These are phyloP conservation scores for Copidosoma aretas DNA, from an alignment of 2,888 invertebrate species.

Conservation along the genomic window DNA sequence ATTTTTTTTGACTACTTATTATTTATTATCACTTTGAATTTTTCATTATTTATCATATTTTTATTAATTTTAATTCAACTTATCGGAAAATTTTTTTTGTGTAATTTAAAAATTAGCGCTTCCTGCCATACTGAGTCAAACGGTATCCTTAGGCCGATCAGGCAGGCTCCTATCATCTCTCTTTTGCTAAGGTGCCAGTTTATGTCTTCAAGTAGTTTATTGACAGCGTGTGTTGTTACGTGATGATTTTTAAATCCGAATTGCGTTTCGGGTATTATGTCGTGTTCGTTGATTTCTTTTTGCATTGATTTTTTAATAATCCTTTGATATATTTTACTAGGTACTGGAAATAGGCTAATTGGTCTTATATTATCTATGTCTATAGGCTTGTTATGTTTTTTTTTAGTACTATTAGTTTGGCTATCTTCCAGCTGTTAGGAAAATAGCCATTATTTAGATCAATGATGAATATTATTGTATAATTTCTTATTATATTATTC, in stretches of 20 bases:
- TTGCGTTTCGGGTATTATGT: too few relatives aligned
- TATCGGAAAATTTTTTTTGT: slow-evolving; percentile 27
- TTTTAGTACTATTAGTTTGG: slow-evolving; percentile 41
- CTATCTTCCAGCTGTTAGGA: slow-evolving; percentile 44
- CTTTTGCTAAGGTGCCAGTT: too few relatives aligned
- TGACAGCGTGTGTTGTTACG: too few relatives aligned
- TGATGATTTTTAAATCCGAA: too few relatives aligned
- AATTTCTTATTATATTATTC: not conserved
- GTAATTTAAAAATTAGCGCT: slow-evolving; percentile 30
- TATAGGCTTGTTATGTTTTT: not conserved
- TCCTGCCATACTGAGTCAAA: slow-evolving; percentile 35
- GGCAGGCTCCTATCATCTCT: not conserved
- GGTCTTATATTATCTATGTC: too few relatives aligned
- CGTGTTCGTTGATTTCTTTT: too few relatives aligned
- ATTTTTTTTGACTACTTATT: not conserved
- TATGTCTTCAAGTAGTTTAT: too few relatives aligned
- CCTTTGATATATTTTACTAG: too few relatives aligned
- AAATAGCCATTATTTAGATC: slow-evolving; percentile 46
- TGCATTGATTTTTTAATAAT: too few relatives aligned
- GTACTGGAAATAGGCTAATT: too few relatives aligned
- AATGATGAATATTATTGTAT: slow-evolving; percentile 40
- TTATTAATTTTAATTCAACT: slow-evolving; percentile 19
- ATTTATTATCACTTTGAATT: not conserved
- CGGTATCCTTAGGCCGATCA: slow-evolving; percentile 34
- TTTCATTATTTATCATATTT: slow-evolving; percentile 23